Evolutionary conservation across 2,113 vertebrate species (phyloP).

Genomic region (Mirounga angustirostris): DNA sequence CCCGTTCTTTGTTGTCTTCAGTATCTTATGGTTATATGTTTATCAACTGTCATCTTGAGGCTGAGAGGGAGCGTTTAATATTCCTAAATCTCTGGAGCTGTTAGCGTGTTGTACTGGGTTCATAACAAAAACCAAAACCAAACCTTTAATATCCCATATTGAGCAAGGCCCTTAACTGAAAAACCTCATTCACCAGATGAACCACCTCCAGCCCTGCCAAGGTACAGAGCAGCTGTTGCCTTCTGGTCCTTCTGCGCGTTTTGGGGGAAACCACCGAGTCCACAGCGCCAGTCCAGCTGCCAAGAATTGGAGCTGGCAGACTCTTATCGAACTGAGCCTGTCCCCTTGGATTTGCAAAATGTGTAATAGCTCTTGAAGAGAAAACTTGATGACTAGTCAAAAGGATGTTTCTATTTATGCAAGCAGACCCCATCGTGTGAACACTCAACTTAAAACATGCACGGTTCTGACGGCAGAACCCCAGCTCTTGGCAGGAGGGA

Average conservation of each 20-base stretch:
- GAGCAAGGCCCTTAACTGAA: neutral
- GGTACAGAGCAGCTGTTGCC: neutral
- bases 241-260: neutral
- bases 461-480: neutral
- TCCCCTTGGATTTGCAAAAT: constrained; percentile 8
- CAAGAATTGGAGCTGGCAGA: neutral
- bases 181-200: neutral
- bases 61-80: neutral
- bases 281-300: neutral
- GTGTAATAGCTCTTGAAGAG: neutral
- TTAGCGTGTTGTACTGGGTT: neutral
- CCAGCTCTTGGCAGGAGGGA: neutral
- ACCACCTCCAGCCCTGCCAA: neutral
- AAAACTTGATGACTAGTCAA: neutral
- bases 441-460: neutral
- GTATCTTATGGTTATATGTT: neutral
- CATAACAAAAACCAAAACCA: neutral
- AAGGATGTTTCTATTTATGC: neutral
- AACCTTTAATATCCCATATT: neutral
- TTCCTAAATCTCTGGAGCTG: neutral
- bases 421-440: neutral
- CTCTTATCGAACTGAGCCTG: constrained; percentile 8
- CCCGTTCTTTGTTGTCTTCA: neutral
- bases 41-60: constrained; percentile 19
- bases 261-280: neutral